Evolutionary conservation across 2,888 invertebrate genomes (phyloP), one percentile per base, ranked within the genome.

Genomic region (Lomographa bimaculata): DNA sequence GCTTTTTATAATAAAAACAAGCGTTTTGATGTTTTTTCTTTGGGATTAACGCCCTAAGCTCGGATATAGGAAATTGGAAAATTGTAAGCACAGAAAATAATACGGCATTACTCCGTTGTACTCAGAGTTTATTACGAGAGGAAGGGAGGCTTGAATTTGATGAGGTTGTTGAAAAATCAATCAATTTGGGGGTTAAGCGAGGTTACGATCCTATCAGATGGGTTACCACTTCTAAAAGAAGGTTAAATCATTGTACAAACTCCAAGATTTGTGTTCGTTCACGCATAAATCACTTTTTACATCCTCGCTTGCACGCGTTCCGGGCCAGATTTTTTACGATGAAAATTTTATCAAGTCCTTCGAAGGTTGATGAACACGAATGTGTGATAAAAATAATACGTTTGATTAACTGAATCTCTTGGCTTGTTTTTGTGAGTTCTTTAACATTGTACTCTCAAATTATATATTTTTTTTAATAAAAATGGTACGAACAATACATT

Each of bases 11-110:
- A 45, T 49, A 55, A 61, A 47, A 66, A 51, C 56, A 54, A 51
- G 53, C 50, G 37, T 54, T 60, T 52, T 51, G 46, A 46, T 48
- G 48, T 50, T 58, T 57, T 64, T 47, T 41, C 36, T 35, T 32
- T 24, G 28, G 57, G 67, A 65, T 68, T 65, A 64, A 54, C 63
- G 45, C 49, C 55, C 49, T 63, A 56, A 65, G 48, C 55, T 40
- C 50, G 63, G 57, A 61, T 61, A 57, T 57, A 59, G 51, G 56
- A 61, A 65, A 70, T 70, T 64, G 60, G 59, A 64, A 65, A 58
- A 60, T 57, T 55, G 50, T 52, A 46, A 55, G 49, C 49, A 51
- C 51, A 54, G 51, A 51, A 49, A 54, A 51, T 54, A 54, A 51
- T 49, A 49, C 46, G 42, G 46, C 38, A 41, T 50, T 54, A 46